Base-by-base conservation (phyloP, 2,797 vertebrate genomes). In the Telmatherina bonti region DNA sequence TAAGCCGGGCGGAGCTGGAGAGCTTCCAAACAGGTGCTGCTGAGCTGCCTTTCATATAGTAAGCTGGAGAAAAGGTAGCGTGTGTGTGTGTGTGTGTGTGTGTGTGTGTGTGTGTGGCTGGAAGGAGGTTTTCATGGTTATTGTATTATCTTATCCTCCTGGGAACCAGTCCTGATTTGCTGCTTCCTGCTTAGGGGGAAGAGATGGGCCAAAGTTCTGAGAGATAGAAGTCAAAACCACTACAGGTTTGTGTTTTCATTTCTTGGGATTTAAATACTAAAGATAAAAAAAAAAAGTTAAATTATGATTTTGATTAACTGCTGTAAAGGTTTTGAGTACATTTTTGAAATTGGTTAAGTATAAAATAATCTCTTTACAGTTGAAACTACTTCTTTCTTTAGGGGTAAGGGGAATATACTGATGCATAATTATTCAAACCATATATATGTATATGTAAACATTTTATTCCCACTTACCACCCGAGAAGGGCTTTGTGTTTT, bases 1-100 rank as follows among this genome's bases (percentile, higher is more conserved):
- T 0, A 15, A 78, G 77, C 26, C 41, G 54, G 77, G 82, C 2
- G 57, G 74, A 76, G 66, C 76, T 90, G 85, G 89, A 91, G 61
- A 3, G 13, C 27, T 53, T 91, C 90, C 89, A 92, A 90, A 86
- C 90, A 92, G 89, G 90, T 92, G 89, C 75, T 87, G 62, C 67
- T 60, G 73, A 63, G 6, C 62, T 7, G 43, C 52, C 0, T 15
- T 71, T 77, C 72, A 56, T n/a, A 75, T 76, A 75, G 62, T 67
- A 72, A 82, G 35, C 54, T 62, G 43, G 45, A 60, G 76, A 72
- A 27, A 3, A 80, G 35, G 59, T 58, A n/a, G 56, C 61, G 62
- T 33, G 57, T n/a, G 54, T 38, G 43, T 45, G 51, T 52, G 47
- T 43, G 56, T 62, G 62, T 33, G 57, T n/a, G 54, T 38, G 43